Percentiles rank a stretch among this genome's conserved stretches.
Conservation (phyloP, 1,140 invertebrate species). For the Ceratina japonica region DNA sequence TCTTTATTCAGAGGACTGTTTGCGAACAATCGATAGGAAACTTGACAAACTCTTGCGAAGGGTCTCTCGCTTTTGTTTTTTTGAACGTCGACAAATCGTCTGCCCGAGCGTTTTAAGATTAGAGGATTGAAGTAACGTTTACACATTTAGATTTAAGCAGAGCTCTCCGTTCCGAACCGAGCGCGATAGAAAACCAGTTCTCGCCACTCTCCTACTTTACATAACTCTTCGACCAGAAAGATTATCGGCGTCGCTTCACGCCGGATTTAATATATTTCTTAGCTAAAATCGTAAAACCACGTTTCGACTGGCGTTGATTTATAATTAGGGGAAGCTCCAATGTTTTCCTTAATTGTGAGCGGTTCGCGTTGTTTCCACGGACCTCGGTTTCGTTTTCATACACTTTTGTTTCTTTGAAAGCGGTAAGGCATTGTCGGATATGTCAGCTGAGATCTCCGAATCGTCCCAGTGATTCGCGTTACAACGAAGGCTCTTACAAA, state of each 20-base stretch:
- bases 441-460: conserved; percentile 77
- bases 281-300: background rate
- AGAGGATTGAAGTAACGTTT: conserved; percentile 3
- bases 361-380: conserved; percentile 6
- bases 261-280: background rate
- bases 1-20: no score
- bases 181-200: conserved; percentile 16
- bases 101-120: background rate
- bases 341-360: conserved; percentile 13
- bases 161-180: conserved; percentile 4
- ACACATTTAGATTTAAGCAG: background rate
- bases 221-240: conserved; percentile 26
- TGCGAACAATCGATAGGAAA: background rate
- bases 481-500: conserved; percentile 78
- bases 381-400: background rate
- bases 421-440: conserved; percentile 80
- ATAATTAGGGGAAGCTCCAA: background rate
- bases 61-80: background rate
- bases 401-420: conserved; percentile 63
- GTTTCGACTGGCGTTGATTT: background rate
- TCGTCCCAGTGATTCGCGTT: conserved; percentile 68
- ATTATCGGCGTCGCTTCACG: conserved; percentile 2
- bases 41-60: background rate
- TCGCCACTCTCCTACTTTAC: conserved; percentile 16
- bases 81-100: no score